Base-by-base conservation (phyloP, 2,797 vertebrate species). In the Apogon hyalosoma region DNA sequence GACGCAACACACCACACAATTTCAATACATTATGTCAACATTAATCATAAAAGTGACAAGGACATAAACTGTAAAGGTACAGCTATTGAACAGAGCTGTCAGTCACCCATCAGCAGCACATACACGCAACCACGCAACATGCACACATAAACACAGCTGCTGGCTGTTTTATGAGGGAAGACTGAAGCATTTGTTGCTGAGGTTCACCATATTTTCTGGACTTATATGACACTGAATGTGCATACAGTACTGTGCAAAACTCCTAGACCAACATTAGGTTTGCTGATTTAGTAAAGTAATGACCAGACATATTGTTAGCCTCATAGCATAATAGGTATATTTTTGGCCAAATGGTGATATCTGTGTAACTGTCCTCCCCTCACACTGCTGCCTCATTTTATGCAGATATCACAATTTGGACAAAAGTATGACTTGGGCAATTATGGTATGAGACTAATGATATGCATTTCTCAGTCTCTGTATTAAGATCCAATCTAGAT, bases 1-100 rank as follows among this genome's bases (percentile, higher is more conserved):
- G 16, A 39, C 3, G 11, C 41, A 43, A 15, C 19, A 28, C 10
- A 11, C 11, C 11, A 45, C 45, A 43, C 3, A 18, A 52, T 51
- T 36, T 73, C 28, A 74, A 79, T 79, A 72, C 19, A 38, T 73
- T 8, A 79, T 56, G 19, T 49, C 13, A 0, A 66, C 50, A 83
- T 76, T 65, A 75, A 85, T 87, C 77, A 85, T 66, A 77, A 63
- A 68, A 82, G 52, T 80, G 84, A 85, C 77, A 85, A 78, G 69
- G 74, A 82, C 75, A 79, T 73, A 67, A 74, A 61, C 45, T 59
- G 39, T 61, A 77, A 66, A 78, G 60, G 61, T 51, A 48, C 65
- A 70, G 38, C 16, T 80, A 85, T 69, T 74, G 77, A 85, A 64
- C 67, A 3, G 24, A 60, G 47, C 54, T 3, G 69, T 65, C 80